Evolutionary conservation across 2,797 vertebrate species (phyloP).

Genomic region (Anas acuta): DNA sequence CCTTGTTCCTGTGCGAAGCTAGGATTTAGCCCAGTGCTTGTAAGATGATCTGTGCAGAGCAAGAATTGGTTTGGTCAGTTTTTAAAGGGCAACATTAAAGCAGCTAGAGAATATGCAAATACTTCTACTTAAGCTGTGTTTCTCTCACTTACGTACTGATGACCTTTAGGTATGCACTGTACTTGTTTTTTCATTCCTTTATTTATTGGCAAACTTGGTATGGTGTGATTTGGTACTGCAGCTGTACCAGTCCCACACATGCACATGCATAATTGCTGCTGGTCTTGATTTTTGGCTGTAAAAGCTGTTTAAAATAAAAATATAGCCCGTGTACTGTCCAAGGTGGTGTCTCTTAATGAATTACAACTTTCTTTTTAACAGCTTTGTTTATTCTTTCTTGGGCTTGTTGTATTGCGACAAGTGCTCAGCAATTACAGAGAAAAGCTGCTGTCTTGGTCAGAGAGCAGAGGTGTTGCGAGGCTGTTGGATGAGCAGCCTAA

Average conservation of each 20-base stretch:
- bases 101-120: constrained; percentile 46
- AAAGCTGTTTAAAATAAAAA: constrained; percentile 50
- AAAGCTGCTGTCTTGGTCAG: neutral
- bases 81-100: constrained; percentile 9
- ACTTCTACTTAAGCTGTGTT: constrained; percentile 23
- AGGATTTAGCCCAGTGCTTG: neutral
- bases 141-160: constrained; percentile 46
- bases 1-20: neutral
- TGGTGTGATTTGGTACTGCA: neutral
- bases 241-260: neutral
- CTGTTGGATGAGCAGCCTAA: neutral
- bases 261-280: constrained; percentile 37
- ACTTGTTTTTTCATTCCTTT: constrained; percentile 50
- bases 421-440: neutral
- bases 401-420: neutral
- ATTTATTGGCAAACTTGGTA: constrained; percentile 50
- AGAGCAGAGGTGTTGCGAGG: neutral
- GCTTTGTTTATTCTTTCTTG: neutral
- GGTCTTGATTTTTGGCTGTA: constrained; percentile 51
- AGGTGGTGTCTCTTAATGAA: neutral
- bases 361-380: neutral
- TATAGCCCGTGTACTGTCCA: constrained; percentile 36
- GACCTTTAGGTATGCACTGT: constrained; percentile 49
- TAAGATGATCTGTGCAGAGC: neutral
- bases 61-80: constrained; percentile 11